These are phyloP conservation scores for Ennomos erosarius DNA, from an alignment of 2,888 invertebrate species.

Conservation along the genomic window DNA sequence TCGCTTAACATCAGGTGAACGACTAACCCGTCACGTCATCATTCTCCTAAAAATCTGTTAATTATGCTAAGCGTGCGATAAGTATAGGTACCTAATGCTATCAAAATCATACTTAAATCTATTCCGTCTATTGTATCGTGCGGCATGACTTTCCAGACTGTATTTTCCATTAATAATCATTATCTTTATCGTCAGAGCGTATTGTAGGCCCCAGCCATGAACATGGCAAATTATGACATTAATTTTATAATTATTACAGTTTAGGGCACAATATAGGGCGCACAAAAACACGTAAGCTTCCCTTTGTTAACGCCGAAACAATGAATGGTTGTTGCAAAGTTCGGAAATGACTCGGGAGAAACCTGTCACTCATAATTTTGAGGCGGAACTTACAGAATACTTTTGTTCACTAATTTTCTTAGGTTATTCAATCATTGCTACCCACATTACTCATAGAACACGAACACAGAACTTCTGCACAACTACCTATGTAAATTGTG, in stretches of 20 bases:
- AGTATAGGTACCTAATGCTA: too few relatives aligned
- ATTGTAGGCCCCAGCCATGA: slow-evolving; percentile 56
- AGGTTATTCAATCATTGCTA: neutral
- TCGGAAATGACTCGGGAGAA: slow-evolving; percentile 58
- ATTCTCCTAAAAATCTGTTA: too few relatives aligned
- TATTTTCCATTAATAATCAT: slow-evolving; percentile 74
- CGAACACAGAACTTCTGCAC: too few relatives aligned
- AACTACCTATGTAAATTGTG: too few relatives aligned
- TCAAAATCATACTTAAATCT: too few relatives aligned
- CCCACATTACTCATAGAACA: neutral
- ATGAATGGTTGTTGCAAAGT: slow-evolving; percentile 62
- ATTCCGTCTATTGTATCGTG: slow-evolving; percentile 2
- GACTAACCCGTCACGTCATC: too few relatives aligned
- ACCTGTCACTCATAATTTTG: slow-evolving; percentile 39
- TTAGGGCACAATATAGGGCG: slow-evolving; percentile 63
- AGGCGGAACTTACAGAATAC: slow-evolving; percentile 38
- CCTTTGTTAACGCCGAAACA: slow-evolving; percentile 65
- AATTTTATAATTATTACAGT: slow-evolving; percentile 75
- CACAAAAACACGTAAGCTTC: slow-evolving; percentile 66
- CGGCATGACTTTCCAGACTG: slow-evolving; percentile 63
- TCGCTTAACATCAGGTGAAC: too few relatives aligned
- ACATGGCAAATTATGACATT: slow-evolving; percentile 74
- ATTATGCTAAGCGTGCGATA: too few relatives aligned
- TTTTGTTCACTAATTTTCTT: slow-evolving; percentile 2
- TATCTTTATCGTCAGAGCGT: slow-evolving; percentile 62